phyloP scores from a whole-genome alignment of 1,140 invertebrate genomes.

The Wiebesia pumilae region DNA sequence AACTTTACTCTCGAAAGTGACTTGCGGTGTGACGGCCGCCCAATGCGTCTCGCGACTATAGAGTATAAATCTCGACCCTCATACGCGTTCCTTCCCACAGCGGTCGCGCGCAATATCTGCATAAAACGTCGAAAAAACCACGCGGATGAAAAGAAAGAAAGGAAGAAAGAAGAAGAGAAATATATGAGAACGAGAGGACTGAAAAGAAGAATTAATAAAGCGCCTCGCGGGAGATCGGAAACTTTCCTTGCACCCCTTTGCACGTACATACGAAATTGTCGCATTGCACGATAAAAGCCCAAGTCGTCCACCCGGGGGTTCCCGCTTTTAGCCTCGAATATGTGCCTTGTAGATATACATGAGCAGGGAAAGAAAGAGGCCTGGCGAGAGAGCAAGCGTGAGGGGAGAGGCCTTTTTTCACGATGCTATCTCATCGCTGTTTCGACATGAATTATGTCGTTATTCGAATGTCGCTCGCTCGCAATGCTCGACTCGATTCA shows the following conservation, averaged over 20 bases:
- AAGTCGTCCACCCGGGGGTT: constrained; percentile 23
- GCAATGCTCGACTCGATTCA: neutral
- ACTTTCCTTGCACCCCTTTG: neutral
- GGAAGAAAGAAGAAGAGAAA: neutral
- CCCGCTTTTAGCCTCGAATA: neutral
- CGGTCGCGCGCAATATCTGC: constrained; percentile 29
- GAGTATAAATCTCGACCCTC: neutral
- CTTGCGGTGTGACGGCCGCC: constrained; percentile 13
- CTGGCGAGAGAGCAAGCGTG: neutral
- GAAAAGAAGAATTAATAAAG: constrained; percentile 52
- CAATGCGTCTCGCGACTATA: neutral
- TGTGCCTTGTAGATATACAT: too few species aligned
- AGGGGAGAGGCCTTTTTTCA: neutral
- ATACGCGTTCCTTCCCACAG: constrained; percentile 44
- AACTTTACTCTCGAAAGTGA: constrained; percentile 18
- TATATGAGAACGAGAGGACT: neutral
- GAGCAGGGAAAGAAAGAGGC: neutral
- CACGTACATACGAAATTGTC: constrained; percentile 25
- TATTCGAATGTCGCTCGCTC: constrained; percentile 43
- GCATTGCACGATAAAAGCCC: constrained; percentile 30
- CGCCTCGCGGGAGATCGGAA: constrained; percentile 37
- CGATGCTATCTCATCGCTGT: constrained; percentile 38
- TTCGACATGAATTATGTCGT: constrained; percentile 52
- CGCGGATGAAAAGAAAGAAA: neutral
- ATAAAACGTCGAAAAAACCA: constrained; percentile 44